Evolutionary conservation across 2,888 invertebrate species (phyloP).

Genomic region (Drosophila lutescens): DNA sequence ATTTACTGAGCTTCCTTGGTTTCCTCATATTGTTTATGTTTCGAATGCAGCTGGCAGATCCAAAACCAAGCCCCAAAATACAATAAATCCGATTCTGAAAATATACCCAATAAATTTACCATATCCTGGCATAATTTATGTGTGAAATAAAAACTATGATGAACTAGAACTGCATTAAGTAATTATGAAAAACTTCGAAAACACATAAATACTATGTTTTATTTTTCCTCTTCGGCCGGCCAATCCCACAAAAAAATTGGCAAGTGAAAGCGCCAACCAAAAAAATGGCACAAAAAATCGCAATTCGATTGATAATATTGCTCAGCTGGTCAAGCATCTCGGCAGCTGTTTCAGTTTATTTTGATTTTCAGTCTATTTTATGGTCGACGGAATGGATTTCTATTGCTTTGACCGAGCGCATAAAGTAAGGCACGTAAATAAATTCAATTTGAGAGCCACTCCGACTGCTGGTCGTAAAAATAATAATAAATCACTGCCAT

Average conservation of each 20-base stretch:
- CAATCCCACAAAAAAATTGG: conserved; percentile 13
- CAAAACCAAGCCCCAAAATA: conserved; percentile 13
- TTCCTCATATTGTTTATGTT: conserved; percentile 40
- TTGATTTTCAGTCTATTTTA: conserved; percentile 42
- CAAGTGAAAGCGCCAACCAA: conserved; percentile 68
- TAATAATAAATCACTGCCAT: conserved; percentile 44
- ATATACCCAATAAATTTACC: conserved; percentile 43
- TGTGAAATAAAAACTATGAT: conserved; percentile 5
- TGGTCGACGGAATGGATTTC: conserved; percentile 22
- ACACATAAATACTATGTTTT: not conserved
- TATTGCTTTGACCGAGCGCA: conserved; percentile 1
- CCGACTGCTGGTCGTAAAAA: conserved; percentile 38
- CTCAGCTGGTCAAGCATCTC: conserved; percentile 37
- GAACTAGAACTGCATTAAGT: conserved; percentile 6
- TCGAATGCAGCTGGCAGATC: conserved; percentile 10
- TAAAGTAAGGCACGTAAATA: conserved; percentile 25
- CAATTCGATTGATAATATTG: conserved; percentile 28
- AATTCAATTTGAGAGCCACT: conserved; percentile 22
- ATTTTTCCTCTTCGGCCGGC: conserved; percentile 15
- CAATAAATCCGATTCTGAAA: not conserved
- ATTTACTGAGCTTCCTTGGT: conserved; percentile 40
- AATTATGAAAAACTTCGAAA: conserved; percentile 4
- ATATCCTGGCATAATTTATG: conserved; percentile 30
- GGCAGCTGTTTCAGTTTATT: conserved; percentile 40
- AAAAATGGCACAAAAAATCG: conserved; percentile 19